A percentile compares a stretch with the other conserved stretches of the same genome.
Conservation (phyloP, 2,888 invertebrate species). For the Diaprepes abbreviatus region DNA sequence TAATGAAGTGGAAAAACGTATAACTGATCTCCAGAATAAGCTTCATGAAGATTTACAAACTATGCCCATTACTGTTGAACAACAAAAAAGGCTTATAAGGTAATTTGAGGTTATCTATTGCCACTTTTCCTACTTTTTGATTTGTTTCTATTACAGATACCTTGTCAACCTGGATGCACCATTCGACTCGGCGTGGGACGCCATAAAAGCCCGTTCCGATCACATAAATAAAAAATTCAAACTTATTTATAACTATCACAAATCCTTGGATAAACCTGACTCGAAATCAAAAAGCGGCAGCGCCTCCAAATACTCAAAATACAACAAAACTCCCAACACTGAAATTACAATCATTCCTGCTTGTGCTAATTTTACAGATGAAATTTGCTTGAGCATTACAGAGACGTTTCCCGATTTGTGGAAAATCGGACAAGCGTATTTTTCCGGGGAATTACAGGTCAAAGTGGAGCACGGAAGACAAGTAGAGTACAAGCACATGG, state of each 20-base stretch:
- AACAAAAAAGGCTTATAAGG: conserved; percentile 91
- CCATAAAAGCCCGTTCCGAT: conserved; percentile 86
- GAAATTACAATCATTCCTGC: conserved; percentile 72
- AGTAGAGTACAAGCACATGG: conserved; percentile 76
- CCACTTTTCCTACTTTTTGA: neutral
- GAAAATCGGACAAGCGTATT: conserved; percentile 96
- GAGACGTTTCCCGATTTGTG: conserved; percentile 91
- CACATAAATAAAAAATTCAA: conserved; percentile 80
- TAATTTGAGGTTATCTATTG: conserved; percentile 1
- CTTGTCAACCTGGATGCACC: conserved; percentile 81
- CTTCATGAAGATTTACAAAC: conserved; percentile 87
- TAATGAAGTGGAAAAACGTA: conserved; percentile 91
- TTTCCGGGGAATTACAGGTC: conserved; percentile 71
- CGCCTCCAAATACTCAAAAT: conserved; percentile 63
- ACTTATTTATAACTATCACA: conserved; percentile 76
- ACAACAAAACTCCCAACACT: conserved; percentile 54
- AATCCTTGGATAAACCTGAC: conserved; percentile 67
- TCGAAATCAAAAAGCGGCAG: conserved; percentile 57
- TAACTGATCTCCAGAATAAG: conserved; percentile 84
- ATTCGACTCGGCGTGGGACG: conserved; percentile 97
- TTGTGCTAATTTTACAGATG: conserved; percentile 81
- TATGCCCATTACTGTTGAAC: conserved; percentile 93
- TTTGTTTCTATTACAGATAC: conserved; percentile 70
- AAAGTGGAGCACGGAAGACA: conserved; percentile 79
- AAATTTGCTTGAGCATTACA: conserved; percentile 81